Percentiles rank a stretch among this genome's conserved stretches.
phyloP scores from a whole-genome alignment of 2,888 invertebrate species.

The Tipula confusa region DNA sequence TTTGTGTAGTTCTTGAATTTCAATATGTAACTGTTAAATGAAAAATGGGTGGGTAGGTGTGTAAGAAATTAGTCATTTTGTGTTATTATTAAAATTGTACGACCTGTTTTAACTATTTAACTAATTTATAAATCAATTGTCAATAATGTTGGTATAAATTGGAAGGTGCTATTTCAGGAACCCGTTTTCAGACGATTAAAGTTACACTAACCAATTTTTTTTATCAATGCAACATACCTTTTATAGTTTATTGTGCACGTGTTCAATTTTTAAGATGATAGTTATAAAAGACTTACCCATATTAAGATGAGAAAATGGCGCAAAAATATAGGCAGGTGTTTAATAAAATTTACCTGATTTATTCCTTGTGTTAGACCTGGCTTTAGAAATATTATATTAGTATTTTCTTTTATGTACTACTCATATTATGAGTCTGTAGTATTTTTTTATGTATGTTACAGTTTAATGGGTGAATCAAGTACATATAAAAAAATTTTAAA shows the following conservation, averaged over 20 bases:
- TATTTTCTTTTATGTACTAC: not conserved
- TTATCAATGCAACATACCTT: not conserved
- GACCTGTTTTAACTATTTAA: not conserved
- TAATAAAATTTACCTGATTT: not conserved
- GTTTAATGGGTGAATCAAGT: not conserved
- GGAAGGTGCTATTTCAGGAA: no score
- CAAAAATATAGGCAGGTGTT: not conserved
- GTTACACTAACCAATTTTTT: no score
- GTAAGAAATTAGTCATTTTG: not conserved
- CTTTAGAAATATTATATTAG: not conserved
- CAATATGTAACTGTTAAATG: not conserved
- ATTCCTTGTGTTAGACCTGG: no score
- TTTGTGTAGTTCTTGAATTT: not conserved
- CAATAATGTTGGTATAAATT: no score
- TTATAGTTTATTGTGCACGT: not conserved
- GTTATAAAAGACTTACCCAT: not conserved
- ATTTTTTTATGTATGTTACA: not conserved
- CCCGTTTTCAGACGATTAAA: no score
- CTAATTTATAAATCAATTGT: no score
- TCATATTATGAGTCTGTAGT: not conserved
- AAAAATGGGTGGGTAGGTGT: not conserved
- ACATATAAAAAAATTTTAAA: not conserved
- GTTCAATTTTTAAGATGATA: not conserved
- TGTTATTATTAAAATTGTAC: not conserved
- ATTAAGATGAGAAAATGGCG: not conserved